Base-by-base conservation (phyloP, 2,113 vertebrate genomes). In the Canis aureus region DNA sequence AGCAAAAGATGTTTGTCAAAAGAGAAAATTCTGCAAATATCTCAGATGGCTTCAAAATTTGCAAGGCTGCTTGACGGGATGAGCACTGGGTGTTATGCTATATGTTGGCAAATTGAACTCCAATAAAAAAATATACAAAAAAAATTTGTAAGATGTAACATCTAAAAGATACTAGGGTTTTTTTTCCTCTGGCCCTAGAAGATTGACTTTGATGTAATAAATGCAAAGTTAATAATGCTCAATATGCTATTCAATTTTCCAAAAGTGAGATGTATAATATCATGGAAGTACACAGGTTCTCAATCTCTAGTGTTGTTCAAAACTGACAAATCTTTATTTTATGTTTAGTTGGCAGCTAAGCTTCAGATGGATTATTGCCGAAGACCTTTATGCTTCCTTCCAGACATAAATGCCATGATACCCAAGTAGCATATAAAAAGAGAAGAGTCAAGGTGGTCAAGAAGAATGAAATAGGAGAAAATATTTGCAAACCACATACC, bases 211-310 rank as follows among this genome's bases (percentile, higher is more conserved):
- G 35, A 13, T 2, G 17, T 95, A 82, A 73, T 62, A 55, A 89
- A 79, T 69, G 6, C 53, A 91, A 96, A 96, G 49, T 74, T 87
- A 90, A 97, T 87, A 90, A 97, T 94, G 12, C 8, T 53, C 29
- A 53, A 17, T 49, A 1, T n/a, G 53, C 32, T 66, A 11, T 16
- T 74, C 22, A 71, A 27, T 86, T 96, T 86, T 86, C n/a, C n/a
- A 43, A 93, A 96, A 60, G 25, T 92, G 4, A 89, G 23, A 88
- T 73, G 2, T 4, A 13, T 2, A 86, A 53, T 19, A 71, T 67
- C 23, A 53, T 59, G 17, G 89, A 89, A 43, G 11, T 8, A 90
- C 15, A 62, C 86, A 86, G 51, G 25, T 91, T 96, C 43, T 89
- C 35, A 86, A 32, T 86, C 3, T 11, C 22, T 43, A 0, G 3